These are phyloP conservation scores for Platysternon megacephalum DNA, from an alignment of 2,113 vertebrate species.

Conservation along the genomic window DNA sequence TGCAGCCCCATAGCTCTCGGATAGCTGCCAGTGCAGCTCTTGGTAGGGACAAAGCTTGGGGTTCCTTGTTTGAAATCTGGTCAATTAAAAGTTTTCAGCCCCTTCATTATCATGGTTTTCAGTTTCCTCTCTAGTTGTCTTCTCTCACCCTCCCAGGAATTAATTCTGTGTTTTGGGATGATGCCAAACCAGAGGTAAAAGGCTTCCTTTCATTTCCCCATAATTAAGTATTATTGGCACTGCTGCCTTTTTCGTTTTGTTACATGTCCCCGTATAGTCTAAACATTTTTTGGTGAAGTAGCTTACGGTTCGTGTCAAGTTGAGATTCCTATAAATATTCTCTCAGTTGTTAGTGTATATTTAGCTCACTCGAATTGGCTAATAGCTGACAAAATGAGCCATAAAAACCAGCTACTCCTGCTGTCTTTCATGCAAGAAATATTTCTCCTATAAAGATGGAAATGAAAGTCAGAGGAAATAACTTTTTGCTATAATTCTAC, in stretches of 20 bases:
- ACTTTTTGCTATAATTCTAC: not conserved
- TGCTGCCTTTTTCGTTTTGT: constrained; percentile 46
- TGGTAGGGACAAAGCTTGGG: not conserved
- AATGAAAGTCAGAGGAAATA: not conserved
- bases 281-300: constrained; percentile 40
- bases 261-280: constrained; percentile 2
- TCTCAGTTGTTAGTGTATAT: not conserved
- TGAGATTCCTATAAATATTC: not conserved
- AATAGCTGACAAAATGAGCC: fast-evolving
- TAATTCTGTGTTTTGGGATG: constrained; percentile 61
- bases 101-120: constrained; percentile 64
- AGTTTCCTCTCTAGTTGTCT: constrained; percentile 71
- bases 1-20: not conserved
- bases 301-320: not conserved
- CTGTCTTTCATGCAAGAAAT: fast-evolving
- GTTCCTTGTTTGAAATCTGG: constrained; percentile 62
- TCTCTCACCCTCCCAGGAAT: constrained; percentile 64
- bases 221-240: constrained; percentile 48
- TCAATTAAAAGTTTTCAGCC: constrained; percentile 56
- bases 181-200: constrained; percentile 59
- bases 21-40: constrained; percentile 28
- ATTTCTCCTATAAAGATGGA: not conserved
- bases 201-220: constrained; percentile 57
- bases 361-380: not conserved
- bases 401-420: not conserved